A percentile compares a stretch with the other conserved stretches of the same genome.
Evolutionary conservation across 2,888 invertebrate genomes (phyloP).

Genomic region (Stenichneumon culpator): DNA sequence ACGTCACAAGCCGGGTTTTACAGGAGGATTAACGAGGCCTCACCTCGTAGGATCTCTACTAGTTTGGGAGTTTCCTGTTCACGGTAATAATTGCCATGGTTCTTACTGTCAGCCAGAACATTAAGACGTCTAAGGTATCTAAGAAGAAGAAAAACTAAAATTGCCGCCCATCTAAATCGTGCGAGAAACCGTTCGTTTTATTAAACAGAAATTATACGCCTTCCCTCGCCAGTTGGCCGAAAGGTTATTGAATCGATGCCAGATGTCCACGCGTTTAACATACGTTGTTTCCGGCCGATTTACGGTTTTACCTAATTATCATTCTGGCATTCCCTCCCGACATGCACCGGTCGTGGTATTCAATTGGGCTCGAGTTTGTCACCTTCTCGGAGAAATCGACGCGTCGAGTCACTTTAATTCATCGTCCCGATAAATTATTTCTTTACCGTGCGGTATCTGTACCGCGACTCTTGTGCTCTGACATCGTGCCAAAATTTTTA

Average conservation of each 20-base stretch:
- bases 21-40: slow-evolving; percentile 4
- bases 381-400: slow-evolving; percentile 8
- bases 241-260: slow-evolving; percentile 54
- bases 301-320: slow-evolving; percentile 61
- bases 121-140: not conserved
- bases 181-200: slow-evolving; percentile 2
- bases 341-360: slow-evolving; percentile 23
- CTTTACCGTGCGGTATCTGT: not conserved
- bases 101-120: not conserved
- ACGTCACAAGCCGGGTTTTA: not conserved
- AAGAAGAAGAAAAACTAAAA: not conserved
- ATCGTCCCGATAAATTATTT: slow-evolving; percentile 36
- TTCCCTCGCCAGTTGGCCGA: slow-evolving; percentile 51
- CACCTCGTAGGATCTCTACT: not conserved
- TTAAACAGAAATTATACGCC: not conserved
- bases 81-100: not conserved
- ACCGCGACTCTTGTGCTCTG: not conserved
- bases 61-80: not conserved
- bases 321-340: slow-evolving; percentile 32
- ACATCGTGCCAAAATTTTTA: not conserved
- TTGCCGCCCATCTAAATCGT: not conserved
- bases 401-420: slow-evolving; percentile 35
- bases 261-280: slow-evolving; percentile 63
- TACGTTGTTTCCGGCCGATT: slow-evolving; percentile 60
- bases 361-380: slow-evolving; percentile 58